Percentiles rank a stretch among this genome's conserved stretches.
These are phyloP conservation scores for Oreonectes daqikongensis DNA, from an alignment of 2,797 vertebrate species.

Conservation along the genomic window DNA sequence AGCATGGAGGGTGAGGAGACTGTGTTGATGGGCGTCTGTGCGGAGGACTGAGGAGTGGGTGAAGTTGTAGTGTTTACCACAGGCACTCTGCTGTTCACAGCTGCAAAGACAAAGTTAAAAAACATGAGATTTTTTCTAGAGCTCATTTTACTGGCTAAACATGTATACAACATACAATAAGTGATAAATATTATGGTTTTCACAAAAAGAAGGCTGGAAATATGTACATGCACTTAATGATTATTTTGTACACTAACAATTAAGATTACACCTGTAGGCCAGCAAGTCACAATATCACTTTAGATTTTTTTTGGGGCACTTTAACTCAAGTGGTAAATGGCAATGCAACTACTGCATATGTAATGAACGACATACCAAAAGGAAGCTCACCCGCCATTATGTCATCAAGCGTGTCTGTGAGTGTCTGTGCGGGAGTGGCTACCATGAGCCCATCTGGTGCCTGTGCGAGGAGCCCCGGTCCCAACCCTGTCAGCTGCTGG, in stretches of 20 bases:
- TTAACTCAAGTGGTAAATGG: background rate
- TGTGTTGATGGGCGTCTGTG: slow-evolving; percentile 80
- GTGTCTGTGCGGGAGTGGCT: slow-evolving; percentile 97
- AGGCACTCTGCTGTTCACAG: slow-evolving; percentile 94
- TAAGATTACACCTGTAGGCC: background rate
- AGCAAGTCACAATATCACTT: background rate
- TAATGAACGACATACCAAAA: background rate
- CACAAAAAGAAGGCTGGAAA: no score
- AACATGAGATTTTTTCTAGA: no score
- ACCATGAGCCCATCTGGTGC: slow-evolving; percentile 98
- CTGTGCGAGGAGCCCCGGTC: slow-evolving; percentile 85
- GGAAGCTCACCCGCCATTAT: slow-evolving; percentile 90
- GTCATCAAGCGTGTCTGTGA: slow-evolving; percentile 99
- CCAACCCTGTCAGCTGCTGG: slow-evolving; percentile 85
- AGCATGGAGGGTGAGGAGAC: slow-evolving; percentile 86
- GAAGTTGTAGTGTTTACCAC: slow-evolving; percentile 86
- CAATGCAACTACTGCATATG: background rate
- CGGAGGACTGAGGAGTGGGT: slow-evolving; percentile 83
- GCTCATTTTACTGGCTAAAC: no score
- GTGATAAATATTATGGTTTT: no score
- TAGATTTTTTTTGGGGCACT: background rate
- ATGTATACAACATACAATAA: no score
- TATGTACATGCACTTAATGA: no score
- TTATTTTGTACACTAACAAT: background rate
- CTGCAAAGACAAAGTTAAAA: slow-evolving; percentile 67